These are phyloP conservation scores for Micrastur ruficollis DNA, from an alignment of 2,797 vertebrate genomes.

Conservation along the genomic window DNA sequence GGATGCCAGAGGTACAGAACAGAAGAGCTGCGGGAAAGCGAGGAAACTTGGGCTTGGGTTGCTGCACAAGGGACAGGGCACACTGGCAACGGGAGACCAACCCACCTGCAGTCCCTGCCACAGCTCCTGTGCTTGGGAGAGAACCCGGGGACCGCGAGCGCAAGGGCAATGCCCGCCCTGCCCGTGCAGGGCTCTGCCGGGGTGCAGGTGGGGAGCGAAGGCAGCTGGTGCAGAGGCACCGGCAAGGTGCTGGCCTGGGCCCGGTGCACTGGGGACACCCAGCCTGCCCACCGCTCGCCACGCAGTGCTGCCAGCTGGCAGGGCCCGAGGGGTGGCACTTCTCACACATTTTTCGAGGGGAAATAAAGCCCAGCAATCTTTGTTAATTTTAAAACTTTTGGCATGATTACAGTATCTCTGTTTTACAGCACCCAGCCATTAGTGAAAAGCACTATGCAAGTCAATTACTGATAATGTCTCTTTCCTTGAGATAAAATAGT, in stretches of 20 bases:
- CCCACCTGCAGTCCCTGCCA: not conserved
- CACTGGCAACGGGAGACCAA: rapidly evolving
- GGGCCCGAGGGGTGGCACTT: not conserved
- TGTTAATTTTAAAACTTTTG: not conserved
- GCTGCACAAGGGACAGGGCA: not conserved
- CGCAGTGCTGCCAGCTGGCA: not conserved
- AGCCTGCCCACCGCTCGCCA: not conserved
- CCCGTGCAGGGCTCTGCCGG: not conserved
- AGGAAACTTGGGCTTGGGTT: rapidly evolving
- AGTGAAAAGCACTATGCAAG: not conserved
- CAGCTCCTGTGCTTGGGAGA: not conserved
- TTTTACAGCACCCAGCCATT: slow-evolving; percentile 34
- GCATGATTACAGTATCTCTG: not conserved
- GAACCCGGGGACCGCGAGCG: rapidly evolving
- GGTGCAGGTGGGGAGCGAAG: not conserved
- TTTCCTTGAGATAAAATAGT: slow-evolving; percentile 9
- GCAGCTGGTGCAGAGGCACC: too few relatives aligned
- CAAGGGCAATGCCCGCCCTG: not conserved
- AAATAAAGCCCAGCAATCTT: not conserved
- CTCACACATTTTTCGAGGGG: rapidly evolving
- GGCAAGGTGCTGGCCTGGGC: not conserved
- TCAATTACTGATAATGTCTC: slow-evolving; percentile 36
- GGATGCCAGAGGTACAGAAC: not conserved
- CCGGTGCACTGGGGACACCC: not conserved
- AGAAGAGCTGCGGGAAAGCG: not conserved